Base-by-base conservation (phyloP, 2,797 vertebrate species). In the Acomys russatus region DNA sequence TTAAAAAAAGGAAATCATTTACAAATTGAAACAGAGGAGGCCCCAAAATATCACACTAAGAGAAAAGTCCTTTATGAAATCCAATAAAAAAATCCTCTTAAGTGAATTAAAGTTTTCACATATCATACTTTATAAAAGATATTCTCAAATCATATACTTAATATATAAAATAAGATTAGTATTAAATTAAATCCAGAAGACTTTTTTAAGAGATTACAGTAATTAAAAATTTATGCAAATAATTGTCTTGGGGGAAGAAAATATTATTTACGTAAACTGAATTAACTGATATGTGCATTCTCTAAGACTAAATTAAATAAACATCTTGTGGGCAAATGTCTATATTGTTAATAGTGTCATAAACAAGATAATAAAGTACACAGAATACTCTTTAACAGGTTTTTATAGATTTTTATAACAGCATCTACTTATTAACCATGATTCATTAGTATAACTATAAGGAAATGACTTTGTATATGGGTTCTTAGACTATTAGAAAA, bases 81-180 rank as follows among this genome's bases (percentile, higher is more conserved):
- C 14, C 61, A 91, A 56, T 68, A 56, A 78, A 90, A 66, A 23
- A 90, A 44, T 80, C 25, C 3, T 71, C 11, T 82, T 88, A 12
- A 88, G 28, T 76, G 92, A 89, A 80, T 92, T 61, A 82, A 95
- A 90, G 71, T 66, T 49, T 66, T 28, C 56, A 92, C 28, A 92
- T 9, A 56, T 54, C 49, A 44, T 38, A 66, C 38, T 33, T 49
- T 51, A 90, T 96, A 87, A 80, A 91, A 93, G 30, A 66, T 78
- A 71, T 68, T 74, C 11, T 33, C 91, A 38, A 93, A 79, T 90
- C n/a, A 90, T 25, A n/a, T 68, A 3, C 30, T 92, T 51, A 38
- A 33, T 88, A 49, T 59, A 38, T 17, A 92, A 83, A 93, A 9
- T 35, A 89, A 74, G 54, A 63, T 63, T 54, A 88, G 49, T 44